Percentiles rank a stretch among this genome's conserved stretches.
phyloP scores from a whole-genome alignment of 2,113 vertebrate species.

The Takifugu flavidus region DNA sequence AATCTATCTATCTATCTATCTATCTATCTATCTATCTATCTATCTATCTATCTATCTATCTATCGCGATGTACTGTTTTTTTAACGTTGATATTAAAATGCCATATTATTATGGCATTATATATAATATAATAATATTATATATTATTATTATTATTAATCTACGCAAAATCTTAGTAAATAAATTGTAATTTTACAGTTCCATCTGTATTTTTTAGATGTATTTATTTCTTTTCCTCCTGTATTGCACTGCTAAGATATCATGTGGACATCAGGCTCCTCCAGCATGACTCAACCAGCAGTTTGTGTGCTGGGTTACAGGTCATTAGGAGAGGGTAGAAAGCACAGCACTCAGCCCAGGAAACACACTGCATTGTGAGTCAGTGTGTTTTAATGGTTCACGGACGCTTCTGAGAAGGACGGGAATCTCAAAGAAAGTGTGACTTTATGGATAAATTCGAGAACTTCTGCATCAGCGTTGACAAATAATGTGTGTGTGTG shows the following conservation, averaged over 20 bases:
- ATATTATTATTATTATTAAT: too few relatives aligned
- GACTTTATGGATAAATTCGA: slow-evolving; percentile 7
- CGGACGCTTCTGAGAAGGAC: slow-evolving; percentile 19
- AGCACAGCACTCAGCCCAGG: slow-evolving; percentile 49
- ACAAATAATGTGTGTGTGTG: too few relatives aligned
- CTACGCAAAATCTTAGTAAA: too few relatives aligned
- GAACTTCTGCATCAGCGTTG: background rate
- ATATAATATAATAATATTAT: too few relatives aligned
- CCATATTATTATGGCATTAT: too few relatives aligned
- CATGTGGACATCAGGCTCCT: slow-evolving; percentile 62
- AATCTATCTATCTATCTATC: slow-evolving; percentile 3
- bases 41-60: slow-evolving; percentile 17
- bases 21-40: slow-evolving; percentile 16
- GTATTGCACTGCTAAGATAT: slow-evolving; percentile 45
- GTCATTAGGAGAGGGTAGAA: slow-evolving; percentile 60
- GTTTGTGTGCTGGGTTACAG: slow-evolving; percentile 65
- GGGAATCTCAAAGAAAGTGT: slow-evolving; percentile 23
- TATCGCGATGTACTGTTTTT: background rate
- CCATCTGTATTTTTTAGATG: background rate
- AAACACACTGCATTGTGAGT: slow-evolving; percentile 42
- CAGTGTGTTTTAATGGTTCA: slow-evolving; percentile 27
- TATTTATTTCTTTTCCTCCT: slow-evolving; percentile 4
- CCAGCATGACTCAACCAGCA: slow-evolving; percentile 64
- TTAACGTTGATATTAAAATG: background rate
- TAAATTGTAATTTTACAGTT: background rate